A percentile compares a stretch with the other conserved stretches of the same genome.
Evolutionary conservation across 1,140 invertebrate genomes (phyloP).

Genomic region (Episyrphus balteatus): DNA sequence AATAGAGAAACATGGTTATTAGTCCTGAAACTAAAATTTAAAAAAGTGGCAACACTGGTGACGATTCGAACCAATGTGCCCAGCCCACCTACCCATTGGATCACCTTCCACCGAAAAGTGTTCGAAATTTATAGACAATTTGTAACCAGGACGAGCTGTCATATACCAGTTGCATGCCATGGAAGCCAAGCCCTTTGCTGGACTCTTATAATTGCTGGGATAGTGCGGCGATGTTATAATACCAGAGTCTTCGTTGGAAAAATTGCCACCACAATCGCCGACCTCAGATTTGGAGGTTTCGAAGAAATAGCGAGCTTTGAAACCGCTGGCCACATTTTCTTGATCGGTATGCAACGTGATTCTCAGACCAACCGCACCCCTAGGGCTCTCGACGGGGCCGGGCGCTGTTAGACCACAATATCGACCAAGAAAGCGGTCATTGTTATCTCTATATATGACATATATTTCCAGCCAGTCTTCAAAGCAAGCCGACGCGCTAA

Average conservation of each 20-base stretch:
- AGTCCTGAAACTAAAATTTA: neutral
- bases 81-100: conserved; percentile 51
- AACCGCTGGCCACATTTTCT: conserved; percentile 76
- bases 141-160: conserved; percentile 65
- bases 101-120: conserved; percentile 82
- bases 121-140: conserved; percentile 78
- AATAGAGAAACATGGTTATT: neutral
- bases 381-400: conserved; percentile 80
- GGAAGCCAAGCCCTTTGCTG: conserved; percentile 57
- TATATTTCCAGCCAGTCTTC: conserved; percentile 91
- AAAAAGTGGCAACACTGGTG: neutral
- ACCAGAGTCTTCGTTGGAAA: conserved; percentile 72
- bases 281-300: conserved; percentile 75
- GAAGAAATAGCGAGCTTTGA: conserved; percentile 82
- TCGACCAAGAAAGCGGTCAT: conserved; percentile 70
- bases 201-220: conserved; percentile 74
- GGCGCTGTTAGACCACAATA: conserved; percentile 76
- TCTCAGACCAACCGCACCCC: conserved; percentile 69
- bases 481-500: conserved; percentile 51
- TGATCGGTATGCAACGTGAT: conserved; percentile 74
- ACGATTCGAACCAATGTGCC: neutral
- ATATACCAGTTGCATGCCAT: conserved; percentile 89
- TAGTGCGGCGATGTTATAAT: conserved; percentile 80
- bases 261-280: conserved; percentile 84
- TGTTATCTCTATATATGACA: conserved; percentile 69